Conservation (phyloP, 2,113 vertebrate genomes). For the Hemibagrus wyckioides region DNA sequence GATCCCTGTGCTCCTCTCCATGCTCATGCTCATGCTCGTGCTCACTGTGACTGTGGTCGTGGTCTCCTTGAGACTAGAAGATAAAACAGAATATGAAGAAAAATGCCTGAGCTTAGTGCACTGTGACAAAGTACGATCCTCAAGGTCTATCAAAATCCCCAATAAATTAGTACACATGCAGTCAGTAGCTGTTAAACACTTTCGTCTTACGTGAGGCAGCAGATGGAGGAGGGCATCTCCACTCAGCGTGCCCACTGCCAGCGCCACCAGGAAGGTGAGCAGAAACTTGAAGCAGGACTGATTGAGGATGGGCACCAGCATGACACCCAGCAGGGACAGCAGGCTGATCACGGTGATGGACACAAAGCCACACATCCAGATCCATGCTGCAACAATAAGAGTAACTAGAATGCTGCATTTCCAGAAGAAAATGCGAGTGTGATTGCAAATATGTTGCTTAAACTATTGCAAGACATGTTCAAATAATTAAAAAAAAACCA, state of each 20-base stretch:
- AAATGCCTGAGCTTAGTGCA: background rate
- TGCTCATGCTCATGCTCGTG: background rate
- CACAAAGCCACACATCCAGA: conserved; percentile 94
- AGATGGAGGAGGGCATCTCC: conserved; percentile 97
- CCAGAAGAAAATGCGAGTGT: too few species aligned
- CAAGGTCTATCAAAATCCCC: background rate
- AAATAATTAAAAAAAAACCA: too few species aligned
- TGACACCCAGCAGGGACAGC: conserved; percentile 92
- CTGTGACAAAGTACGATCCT: background rate
- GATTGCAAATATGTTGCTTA: too few species aligned
- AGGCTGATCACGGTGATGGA: conserved; percentile 99
- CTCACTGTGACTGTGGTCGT: conserved; percentile 78
- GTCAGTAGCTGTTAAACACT: background rate
- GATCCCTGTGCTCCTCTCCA: conserved; percentile 48
- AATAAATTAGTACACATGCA: background rate
- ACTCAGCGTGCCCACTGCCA: conserved; percentile 97
- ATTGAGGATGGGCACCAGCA: conserved; percentile 95
- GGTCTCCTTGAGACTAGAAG: conserved; percentile 85
- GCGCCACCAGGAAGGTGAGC: conserved; percentile 96
- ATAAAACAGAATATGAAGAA: too few species aligned
- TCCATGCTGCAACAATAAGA: conserved; percentile 78
- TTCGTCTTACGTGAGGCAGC: conserved; percentile 85
- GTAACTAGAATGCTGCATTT: too few species aligned
- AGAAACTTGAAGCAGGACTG: conserved; percentile 98
- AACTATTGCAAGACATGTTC: too few species aligned